Evolutionary conservation across 1,140 invertebrate genomes (phyloP), one percentile per base, ranked within the genome.

Genomic region (Archivesica marissinica): DNA sequence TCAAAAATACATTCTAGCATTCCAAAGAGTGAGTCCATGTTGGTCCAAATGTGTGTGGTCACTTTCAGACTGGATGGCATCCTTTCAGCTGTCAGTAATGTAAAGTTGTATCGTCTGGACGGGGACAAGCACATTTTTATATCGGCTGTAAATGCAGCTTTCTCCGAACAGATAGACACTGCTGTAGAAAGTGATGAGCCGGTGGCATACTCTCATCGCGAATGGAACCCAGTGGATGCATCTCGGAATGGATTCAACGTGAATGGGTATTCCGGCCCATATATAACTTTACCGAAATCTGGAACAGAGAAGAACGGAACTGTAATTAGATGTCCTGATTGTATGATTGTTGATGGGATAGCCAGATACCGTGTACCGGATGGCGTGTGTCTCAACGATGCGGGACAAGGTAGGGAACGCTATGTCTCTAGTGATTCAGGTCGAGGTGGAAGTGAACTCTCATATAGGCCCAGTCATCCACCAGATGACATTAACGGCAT

Each of bases 351-450:
- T 1, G 56, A 30, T 23, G 4, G 7, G 15, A n/a, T 17, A 7
- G 3, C 9, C 11, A 13, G 7, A 1, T 35, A 33, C 38, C 23
- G 2, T 13, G 30, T 64, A 35, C 59, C 59, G 30, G 59, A 64
- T 35, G 13, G 33, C 9, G 38, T 64, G 59, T 35, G 20, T 35
- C 59, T 64, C 0, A 33, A 33, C 23, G 30, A 20, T 35, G 2
- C 59, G 4, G 59, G 38, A 64, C 30, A 6, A 9, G 30, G 59
- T 1, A 33, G 59, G n/a, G 59, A 64, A 35, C 59, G 59, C 23
- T 64, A 64, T 64, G 30, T 64, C 0, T 64, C 59, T 13, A 35
- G n/a, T 64, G 59, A 64, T 33, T 64, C 59, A 15, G 59, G 59
- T 2, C 59, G 59, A 13, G 59, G 59, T 1, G 59, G 7, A 35